These are phyloP conservation scores for Xylota segnis DNA, from an alignment of 2,888 invertebrate species.

Conservation along the genomic window DNA sequence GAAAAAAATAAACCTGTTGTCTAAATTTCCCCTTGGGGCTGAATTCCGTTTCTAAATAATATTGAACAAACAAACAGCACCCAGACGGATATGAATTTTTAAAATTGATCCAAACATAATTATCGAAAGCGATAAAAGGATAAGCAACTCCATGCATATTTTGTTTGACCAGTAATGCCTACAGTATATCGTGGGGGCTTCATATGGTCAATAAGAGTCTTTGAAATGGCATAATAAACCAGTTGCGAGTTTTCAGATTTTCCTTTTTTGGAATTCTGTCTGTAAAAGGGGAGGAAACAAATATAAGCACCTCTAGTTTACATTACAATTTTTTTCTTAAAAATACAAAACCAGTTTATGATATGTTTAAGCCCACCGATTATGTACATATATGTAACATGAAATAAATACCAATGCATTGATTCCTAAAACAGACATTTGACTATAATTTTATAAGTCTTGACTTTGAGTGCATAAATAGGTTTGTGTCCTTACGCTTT, in stretches of 20 bases:
- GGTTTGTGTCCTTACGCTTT: too few relatives aligned
- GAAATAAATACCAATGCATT: too few relatives aligned
- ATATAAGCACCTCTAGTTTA: too few relatives aligned
- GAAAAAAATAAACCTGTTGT: background rate
- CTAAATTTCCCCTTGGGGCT: background rate
- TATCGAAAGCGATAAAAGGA: background rate
- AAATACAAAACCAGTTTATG: too few relatives aligned
- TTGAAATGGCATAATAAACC: background rate
- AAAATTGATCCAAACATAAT: background rate
- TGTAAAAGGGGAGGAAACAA: too few relatives aligned
- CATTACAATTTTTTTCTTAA: too few relatives aligned
- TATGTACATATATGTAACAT: too few relatives aligned
- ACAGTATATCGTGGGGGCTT: background rate
- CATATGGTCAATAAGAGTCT: background rate
- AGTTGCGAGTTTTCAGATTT: background rate
- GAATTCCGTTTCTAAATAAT: background rate
- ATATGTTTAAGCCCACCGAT: too few relatives aligned
- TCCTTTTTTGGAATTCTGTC: background rate
- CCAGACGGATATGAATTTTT: constrained; percentile 5
- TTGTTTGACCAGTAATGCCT: background rate
- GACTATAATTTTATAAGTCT: too few relatives aligned
- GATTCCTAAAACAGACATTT: too few relatives aligned
- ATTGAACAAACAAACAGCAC: background rate
- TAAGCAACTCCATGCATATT: background rate
- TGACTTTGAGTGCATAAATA: too few relatives aligned